Evolutionary conservation across 2,797 vertebrate species (phyloP), one percentile per base, ranked within the genome.

Genomic region (Alca torda): DNA sequence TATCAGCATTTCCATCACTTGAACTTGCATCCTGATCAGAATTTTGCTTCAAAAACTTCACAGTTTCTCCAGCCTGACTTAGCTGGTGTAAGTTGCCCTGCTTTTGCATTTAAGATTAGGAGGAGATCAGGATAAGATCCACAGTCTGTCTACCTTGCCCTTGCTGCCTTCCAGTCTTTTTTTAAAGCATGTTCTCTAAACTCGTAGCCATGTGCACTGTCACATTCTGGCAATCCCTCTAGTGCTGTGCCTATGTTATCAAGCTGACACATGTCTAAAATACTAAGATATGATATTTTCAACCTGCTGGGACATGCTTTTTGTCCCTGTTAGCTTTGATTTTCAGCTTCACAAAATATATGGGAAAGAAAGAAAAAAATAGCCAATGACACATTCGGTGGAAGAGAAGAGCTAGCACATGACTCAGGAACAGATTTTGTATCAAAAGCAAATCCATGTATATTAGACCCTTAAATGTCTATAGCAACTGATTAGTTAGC

Each of bases 211-310:
- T 94, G 94, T 91, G 83, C 87, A 92, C 93, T 96, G 96, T 96
- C 92, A 84, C 74, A 91, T 97, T 93, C 97, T 92, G 84, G 94
- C 91, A 95, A 93, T 96, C 95, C 95, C 89, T 94, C 85, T 90
- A 90, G 85, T 93, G 37, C 86, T 94, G 84, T 90, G 90, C 72
- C 90, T 88, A 46, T 92, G 95, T 98, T 98, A 98, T 97, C 97
- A 97, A 98, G 97, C 97, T 98, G 98, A 98, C 98, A 98, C 97
- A 97, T 84, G 90, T 98, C 98, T 98, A 98, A 97, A 94, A 98
- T 95, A 96, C 95, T 94, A 97, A 97, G 96, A 97, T 91, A 93
- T 60, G 90, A 96, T 97, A 97, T 96, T 97, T 96, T 96, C 94
- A 97, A 97, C 98, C 96, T 96, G 95, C 97, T 97, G 91, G 83